These are phyloP conservation scores for Rhea pennata DNA, from an alignment of 2,113 vertebrate genomes.

Conservation along the genomic window DNA sequence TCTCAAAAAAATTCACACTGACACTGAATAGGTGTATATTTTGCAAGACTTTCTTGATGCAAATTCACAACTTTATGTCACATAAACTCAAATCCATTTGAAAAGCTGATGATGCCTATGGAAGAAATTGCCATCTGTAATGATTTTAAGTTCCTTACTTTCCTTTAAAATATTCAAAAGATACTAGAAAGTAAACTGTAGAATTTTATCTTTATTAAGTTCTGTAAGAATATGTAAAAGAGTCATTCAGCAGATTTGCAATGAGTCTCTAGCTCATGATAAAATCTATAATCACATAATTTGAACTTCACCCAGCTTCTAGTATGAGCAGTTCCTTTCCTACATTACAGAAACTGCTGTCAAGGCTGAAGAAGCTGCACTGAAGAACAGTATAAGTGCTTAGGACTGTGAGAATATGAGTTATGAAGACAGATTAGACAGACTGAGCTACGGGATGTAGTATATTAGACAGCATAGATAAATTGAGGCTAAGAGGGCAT, in stretches of 20 bases:
- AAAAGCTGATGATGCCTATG: background rate
- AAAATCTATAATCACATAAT: conserved; percentile 10
- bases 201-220: conserved; percentile 18
- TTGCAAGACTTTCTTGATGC: background rate
- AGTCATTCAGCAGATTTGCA: background rate
- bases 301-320: background rate
- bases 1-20: background rate
- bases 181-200: background rate
- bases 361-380: conserved; percentile 37
- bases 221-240: background rate
- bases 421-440: conserved; percentile 70
- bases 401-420: conserved; percentile 52
- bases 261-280: background rate
- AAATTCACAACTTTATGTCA: background rate
- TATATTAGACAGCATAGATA: conserved; percentile 59
- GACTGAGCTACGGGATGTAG: conserved; percentile 38
- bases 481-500: conserved; percentile 57
- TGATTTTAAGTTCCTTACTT: background rate
- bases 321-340: conserved; percentile 14
- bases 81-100: background rate
- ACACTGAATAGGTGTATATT: background rate
- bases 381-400: background rate
- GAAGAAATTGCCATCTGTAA: background rate
- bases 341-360: conserved; percentile 11
- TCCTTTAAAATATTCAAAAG: conserved; percentile 4